A percentile compares a stretch with the other conserved stretches of the same genome.
Evolutionary conservation across 2,113 vertebrate genomes (phyloP).

Genomic region (Thryonomys swinderianus): DNA sequence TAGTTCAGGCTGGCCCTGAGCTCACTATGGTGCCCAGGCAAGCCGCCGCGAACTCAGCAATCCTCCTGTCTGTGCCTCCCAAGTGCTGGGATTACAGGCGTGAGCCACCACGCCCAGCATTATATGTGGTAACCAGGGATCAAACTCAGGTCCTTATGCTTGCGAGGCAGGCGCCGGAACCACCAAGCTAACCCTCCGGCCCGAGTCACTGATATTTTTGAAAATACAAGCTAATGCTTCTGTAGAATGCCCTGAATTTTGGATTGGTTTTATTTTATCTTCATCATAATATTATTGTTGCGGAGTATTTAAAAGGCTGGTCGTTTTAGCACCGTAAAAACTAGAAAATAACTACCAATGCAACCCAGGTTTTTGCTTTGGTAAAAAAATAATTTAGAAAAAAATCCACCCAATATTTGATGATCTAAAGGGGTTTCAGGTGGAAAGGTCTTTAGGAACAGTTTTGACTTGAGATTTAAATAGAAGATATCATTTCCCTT

Average conservation of each 20-base stretch:
- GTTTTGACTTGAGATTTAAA: neutral
- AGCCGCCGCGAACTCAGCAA: too few relatives aligned
- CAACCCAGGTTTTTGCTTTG: neutral
- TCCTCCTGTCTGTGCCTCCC: too few relatives aligned
- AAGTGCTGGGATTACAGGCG: too few relatives aligned
- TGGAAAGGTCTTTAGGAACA: neutral
- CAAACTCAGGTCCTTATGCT: too few relatives aligned
- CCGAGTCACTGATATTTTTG: neutral
- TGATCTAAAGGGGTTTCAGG: neutral
- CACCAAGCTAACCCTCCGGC: too few relatives aligned
- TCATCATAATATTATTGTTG: neutral
- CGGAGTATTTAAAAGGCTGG: neutral
- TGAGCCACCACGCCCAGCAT: too few relatives aligned
- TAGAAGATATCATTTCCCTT: neutral
- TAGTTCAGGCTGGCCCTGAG: too few relatives aligned
- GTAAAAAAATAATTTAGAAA: slow-evolving; percentile 18
- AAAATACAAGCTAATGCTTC: neutral
- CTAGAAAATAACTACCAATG: slow-evolving; percentile 16
- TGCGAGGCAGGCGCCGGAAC: too few relatives aligned
- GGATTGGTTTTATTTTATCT: neutral
- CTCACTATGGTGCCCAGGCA: too few relatives aligned
- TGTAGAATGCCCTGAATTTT: neutral
- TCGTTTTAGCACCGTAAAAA: neutral
- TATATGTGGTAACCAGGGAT: too few relatives aligned
- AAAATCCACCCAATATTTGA: neutral